phyloP scores from a whole-genome alignment of 2,113 vertebrate species.

The Prunella fulvescens region DNA sequence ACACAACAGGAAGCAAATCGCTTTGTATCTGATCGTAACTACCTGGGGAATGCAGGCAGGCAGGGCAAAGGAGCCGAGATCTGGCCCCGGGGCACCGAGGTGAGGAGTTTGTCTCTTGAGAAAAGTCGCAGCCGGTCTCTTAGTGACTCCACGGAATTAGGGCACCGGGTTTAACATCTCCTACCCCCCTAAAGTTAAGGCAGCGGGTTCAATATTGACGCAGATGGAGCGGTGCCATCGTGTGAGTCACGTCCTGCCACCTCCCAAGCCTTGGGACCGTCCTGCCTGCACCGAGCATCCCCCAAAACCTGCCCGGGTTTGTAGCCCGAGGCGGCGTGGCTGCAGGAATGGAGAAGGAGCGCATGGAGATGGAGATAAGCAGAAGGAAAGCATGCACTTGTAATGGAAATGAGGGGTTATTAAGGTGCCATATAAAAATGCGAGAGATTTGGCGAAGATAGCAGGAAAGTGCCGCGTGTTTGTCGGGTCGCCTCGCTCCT shows the following conservation, averaged over 20 bases:
- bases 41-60: conserved; percentile 37
- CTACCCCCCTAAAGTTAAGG: conserved; percentile 9
- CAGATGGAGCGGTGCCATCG: background rate
- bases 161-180: background rate
- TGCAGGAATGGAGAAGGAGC: conserved; percentile 51
- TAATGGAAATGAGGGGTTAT: conserved; percentile 74
- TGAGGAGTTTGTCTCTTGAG: conserved; percentile 31
- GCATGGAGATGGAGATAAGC: conserved; percentile 47
- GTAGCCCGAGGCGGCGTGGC: conserved; percentile 3
- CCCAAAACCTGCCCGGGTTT: background rate
- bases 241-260: conserved; percentile 37
- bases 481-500: conserved; percentile 35
- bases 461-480: background rate
- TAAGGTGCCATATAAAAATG: conserved; percentile 74
- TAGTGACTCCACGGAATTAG: background rate
- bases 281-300: background rate
- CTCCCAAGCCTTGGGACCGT: background rate
- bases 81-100: conserved; percentile 1
- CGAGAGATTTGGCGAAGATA: conserved; percentile 45
- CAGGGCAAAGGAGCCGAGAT: background rate
- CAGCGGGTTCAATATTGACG: conserved; percentile 16
- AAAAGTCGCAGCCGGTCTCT: conserved; percentile 19
- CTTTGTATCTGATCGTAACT: conserved; percentile 35
- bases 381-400: conserved; percentile 64
- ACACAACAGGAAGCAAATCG: conserved; percentile 54